Percentiles rank a stretch among this genome's conserved stretches.
These are phyloP conservation scores for Drosophila ustulata DNA, from an alignment of 2,888 invertebrate genomes.

Conservation along the genomic window DNA sequence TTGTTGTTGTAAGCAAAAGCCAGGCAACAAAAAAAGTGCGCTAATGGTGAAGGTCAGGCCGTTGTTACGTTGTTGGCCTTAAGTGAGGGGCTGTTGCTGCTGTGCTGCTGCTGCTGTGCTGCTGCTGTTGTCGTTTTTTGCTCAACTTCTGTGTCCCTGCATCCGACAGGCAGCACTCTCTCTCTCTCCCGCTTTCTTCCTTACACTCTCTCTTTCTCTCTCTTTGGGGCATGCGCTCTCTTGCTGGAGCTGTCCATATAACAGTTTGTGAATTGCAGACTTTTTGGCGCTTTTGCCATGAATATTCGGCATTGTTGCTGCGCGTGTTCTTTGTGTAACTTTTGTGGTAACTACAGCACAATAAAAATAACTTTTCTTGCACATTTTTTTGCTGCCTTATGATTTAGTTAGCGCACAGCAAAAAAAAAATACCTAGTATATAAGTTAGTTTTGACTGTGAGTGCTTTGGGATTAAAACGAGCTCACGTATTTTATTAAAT, in stretches of 20 bases:
- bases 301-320: slow-evolving; percentile 34
- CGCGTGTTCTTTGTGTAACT: slow-evolving; percentile 55
- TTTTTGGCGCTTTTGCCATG: slow-evolving; percentile 63
- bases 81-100: slow-evolving; percentile 47
- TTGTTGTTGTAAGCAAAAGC: slow-evolving; percentile 44
- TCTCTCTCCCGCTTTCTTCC: slow-evolving; percentile 2
- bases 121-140: slow-evolving; percentile 35
- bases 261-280: slow-evolving; percentile 75
- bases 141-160: slow-evolving; percentile 39
- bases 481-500: slow-evolving; percentile 9
- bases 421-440: slow-evolving; percentile 2
- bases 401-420: slow-evolving; percentile 55
- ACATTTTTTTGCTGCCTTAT: slow-evolving; percentile 19
- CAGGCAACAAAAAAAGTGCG: slow-evolving; percentile 50
- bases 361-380: slow-evolving; percentile 45
- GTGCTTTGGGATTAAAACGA: slow-evolving; percentile 1
- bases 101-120: slow-evolving; percentile 26
- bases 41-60: slow-evolving; percentile 77
- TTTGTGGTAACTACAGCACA: slow-evolving; percentile 53
- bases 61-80: slow-evolving; percentile 67
- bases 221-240: slow-evolving; percentile 61
- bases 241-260: slow-evolving; percentile 54
- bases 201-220: background rate
- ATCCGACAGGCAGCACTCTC: slow-evolving; percentile 25
- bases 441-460: background rate